Percentiles rank a stretch among this genome's conserved stretches.
Evolutionary conservation across 2,113 vertebrate genomes (phyloP).

Genomic region (Lichenostomus cassidix): DNA sequence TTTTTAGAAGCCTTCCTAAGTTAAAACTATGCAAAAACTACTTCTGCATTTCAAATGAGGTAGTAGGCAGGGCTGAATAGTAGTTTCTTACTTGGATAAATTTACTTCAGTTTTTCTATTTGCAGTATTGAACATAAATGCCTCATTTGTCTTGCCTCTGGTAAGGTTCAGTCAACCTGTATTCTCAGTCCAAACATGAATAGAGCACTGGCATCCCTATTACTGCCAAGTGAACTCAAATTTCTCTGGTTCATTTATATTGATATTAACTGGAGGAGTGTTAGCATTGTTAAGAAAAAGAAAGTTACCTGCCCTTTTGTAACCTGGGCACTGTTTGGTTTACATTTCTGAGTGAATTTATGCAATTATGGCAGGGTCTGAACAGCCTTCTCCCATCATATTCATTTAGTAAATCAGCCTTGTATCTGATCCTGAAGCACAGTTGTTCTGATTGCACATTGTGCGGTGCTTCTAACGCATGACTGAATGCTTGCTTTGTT

Average conservation of each 20-base stretch:
- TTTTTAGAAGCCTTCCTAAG: background rate
- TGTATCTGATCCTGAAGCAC: conserved; percentile 2
- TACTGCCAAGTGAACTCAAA: background rate
- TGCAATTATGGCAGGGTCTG: background rate
- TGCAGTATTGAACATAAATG: background rate
- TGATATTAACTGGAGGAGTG: background rate
- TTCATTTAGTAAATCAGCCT: background rate
- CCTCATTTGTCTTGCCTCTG: background rate
- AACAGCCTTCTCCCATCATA: background rate
- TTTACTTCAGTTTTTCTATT: background rate
- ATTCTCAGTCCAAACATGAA: background rate
- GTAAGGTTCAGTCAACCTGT: background rate
- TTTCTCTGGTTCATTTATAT: background rate
- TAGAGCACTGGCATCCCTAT: background rate
- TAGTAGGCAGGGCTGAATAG: background rate
- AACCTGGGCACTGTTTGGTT: conserved; percentile 9
- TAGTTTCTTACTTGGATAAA: background rate
- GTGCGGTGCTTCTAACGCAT: conserved; percentile 28
- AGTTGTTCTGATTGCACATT: conserved; percentile 23
- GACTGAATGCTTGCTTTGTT: conserved; percentile 36
- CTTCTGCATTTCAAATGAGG: background rate
- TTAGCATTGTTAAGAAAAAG: background rate
- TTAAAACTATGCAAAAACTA: background rate
- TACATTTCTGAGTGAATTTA: background rate
- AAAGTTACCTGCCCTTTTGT: background rate